Percentiles rank a stretch among this genome's conserved stretches.
Evolutionary conservation across 2,888 invertebrate species (phyloP).

Genomic region (Bombyx huttoni): DNA sequence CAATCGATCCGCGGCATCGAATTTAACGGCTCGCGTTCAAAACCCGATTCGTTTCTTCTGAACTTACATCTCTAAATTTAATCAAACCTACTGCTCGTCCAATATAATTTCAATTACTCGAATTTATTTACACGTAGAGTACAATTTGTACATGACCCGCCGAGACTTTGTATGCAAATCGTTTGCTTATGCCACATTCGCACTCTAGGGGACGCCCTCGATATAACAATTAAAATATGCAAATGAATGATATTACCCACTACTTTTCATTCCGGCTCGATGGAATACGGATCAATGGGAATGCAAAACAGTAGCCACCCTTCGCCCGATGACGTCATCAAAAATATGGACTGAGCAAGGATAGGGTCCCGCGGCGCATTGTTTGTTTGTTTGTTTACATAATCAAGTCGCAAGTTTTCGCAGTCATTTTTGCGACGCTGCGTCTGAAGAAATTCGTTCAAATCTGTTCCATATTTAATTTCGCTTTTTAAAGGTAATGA

Average conservation of each 20-base stretch:
- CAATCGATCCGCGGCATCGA: too few relatives aligned
- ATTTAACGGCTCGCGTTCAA: too few relatives aligned
- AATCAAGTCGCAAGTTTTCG: not conserved
- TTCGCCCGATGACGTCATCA: conserved; percentile 29
- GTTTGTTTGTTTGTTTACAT: not conserved
- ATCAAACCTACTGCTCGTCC: not conserved
- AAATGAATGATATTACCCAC: conserved; percentile 63
- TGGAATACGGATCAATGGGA: conserved; percentile 42
- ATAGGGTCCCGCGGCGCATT: conserved; percentile 4
- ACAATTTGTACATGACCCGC: conserved; percentile 32
- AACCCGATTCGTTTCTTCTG: too few relatives aligned
- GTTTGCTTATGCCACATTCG: conserved; percentile 51
- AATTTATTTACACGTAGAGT: conserved; percentile 41
- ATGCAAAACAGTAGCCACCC: conserved; percentile 22
- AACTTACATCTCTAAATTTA: not conserved
- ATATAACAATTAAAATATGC: conserved; percentile 70
- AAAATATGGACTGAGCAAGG: conserved; percentile 26
- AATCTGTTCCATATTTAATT: not conserved
- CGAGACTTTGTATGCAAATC: conserved; percentile 56
- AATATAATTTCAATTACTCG: conserved; percentile 29
- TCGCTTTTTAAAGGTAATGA: too few relatives aligned
- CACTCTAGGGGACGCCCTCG: conserved; percentile 33
- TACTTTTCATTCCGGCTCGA: conserved; percentile 61
- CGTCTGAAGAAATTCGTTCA: not conserved
- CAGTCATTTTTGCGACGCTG: not conserved